Base-by-base conservation (phyloP, 2,797 vertebrate species). In the Gymnothorax javanicus region DNA sequence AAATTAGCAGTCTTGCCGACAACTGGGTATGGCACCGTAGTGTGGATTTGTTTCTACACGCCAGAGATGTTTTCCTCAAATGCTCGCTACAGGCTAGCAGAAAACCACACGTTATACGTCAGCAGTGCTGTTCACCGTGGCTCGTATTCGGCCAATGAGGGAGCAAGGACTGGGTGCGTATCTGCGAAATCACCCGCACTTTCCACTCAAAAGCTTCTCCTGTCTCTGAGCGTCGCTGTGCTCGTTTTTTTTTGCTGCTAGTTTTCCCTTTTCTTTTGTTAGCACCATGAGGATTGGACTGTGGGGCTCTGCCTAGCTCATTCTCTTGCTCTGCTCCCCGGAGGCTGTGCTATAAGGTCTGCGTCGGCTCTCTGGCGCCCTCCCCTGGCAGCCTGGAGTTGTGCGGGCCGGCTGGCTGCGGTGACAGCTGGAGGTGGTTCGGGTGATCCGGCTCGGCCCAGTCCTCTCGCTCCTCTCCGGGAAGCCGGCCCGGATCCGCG, bases 321-420 rank as follows among this genome's bases (percentile, higher is more conserved):
- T 13, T 59, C 1, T 59, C 58, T 59, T 13, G 15, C 60, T 62
- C 60, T 64, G 69, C 87, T 88, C 84, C 81, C 3, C 86, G 33
- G 88, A n/a, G 82, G 86, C 86, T 91, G 91, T 94, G 96, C 97
- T 97, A 97, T 96, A 97, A 96, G 0, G 96, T 97, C 2, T 97
- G 97, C 56, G 95, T 97, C 58, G 96, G 95, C 60, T 97, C 97
- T 92, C 95, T 95, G 52, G 92, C 94, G 86, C 96, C 96, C 23
- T 90, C 84, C 12, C 91, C 89, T 1, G 88, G 57, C n/a, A 88
- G 0, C 1, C 94, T 95, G 71, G 94, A 77, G 79, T 88, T 91
- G 82, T 89, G 89, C 86, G 87, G 91, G 25, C 84, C 83, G 50
- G 79, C 91, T 0, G 91, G 90, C 87, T 94, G 94, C 7, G 93